phyloP scores from a whole-genome alignment of 2,888 invertebrate species.

The Mythimna pallens region DNA sequence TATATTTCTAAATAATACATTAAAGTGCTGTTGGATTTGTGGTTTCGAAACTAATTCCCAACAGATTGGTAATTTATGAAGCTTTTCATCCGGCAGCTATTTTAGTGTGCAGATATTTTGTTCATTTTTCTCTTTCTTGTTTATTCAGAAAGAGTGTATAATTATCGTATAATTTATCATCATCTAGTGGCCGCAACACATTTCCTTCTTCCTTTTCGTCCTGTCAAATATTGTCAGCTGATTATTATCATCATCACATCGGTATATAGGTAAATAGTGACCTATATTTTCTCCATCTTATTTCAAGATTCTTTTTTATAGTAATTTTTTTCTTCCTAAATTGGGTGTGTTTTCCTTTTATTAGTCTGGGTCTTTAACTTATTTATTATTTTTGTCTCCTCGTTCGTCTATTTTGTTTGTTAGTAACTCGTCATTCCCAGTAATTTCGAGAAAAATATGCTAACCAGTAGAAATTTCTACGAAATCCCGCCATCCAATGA shows the following conservation, averaged over 20 bases:
- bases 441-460: conserved; percentile 10
- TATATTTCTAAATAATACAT: conserved; percentile 29
- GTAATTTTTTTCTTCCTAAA: background rate
- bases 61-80: conserved; percentile 42
- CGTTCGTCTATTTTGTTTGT: background rate
- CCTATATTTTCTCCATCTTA: background rate
- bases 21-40: conserved; percentile 29
- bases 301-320: background rate
- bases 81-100: conserved; percentile 14
- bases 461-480: conserved; percentile 4
- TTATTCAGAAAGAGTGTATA: too few species aligned
- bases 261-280: background rate
- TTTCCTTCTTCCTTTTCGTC: background rate
- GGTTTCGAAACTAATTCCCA: conserved; percentile 38
- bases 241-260: too few species aligned
- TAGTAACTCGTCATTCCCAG: background rate
- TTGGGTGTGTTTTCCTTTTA: background rate
- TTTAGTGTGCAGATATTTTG: conserved; percentile 16
- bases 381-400: conserved; percentile 2
- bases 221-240: background rate
- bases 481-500: conserved; percentile 40
- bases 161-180: too few species aligned
- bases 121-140: background rate
- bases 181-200: background rate
- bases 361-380: background rate